phyloP scores from a whole-genome alignment of 2,113 vertebrate species.

The Calyptomena viridis region DNA sequence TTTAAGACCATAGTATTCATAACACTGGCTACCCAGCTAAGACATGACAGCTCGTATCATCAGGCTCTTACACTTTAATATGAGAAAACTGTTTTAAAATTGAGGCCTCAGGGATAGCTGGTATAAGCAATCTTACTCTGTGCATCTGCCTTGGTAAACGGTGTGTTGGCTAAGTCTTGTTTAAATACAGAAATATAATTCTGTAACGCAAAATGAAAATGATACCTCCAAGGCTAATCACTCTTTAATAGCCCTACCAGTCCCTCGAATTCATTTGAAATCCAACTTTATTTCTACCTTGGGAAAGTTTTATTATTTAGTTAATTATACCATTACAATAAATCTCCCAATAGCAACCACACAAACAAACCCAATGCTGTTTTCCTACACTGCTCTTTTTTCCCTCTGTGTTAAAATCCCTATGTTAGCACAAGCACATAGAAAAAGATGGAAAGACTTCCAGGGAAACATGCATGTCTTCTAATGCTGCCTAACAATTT shows the following conservation, averaged over 20 bases:
- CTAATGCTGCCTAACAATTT: not conserved
- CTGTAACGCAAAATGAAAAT: not conserved
- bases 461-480: not conserved
- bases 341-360: not conserved
- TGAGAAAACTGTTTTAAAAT: conserved; percentile 52
- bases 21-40: not conserved
- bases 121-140: conserved; percentile 32
- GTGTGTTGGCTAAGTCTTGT: conserved; percentile 3
- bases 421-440: not conserved
- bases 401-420: not conserved
- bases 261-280: not conserved
- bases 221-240: conserved; percentile 18
- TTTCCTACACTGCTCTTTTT: not conserved
- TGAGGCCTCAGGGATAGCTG: conserved; percentile 41
- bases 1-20: conserved; percentile 22
- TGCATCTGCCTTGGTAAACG: conserved; percentile 24
- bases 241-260: not conserved
- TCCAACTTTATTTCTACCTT: conserved; percentile 13
- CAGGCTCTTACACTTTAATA: conserved; percentile 26
- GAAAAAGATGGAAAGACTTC: not conserved
- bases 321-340: conserved; percentile 24
- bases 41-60: conserved; percentile 26
- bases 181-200: conserved; percentile 48
- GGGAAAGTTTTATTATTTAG: conserved; percentile 31
- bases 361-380: not conserved